Percentiles rank a stretch among this genome's conserved stretches.
Conservation (phyloP, 2,888 invertebrate species). For the Chloromyia formosa region DNA sequence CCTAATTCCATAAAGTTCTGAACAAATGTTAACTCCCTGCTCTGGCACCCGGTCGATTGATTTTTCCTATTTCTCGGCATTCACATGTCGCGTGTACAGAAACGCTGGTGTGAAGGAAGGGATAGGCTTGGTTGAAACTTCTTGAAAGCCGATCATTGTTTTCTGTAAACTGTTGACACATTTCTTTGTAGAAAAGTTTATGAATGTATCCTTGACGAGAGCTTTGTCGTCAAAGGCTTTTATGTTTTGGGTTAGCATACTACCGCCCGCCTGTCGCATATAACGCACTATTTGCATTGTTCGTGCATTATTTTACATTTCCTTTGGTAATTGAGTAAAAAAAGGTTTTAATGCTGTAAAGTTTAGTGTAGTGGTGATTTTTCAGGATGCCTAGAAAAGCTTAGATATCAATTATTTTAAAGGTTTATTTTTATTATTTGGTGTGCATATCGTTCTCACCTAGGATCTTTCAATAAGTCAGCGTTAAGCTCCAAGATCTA, state of each 20-base stretch:
- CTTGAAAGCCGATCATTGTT: constrained; percentile 1
- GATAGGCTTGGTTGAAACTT: background rate
- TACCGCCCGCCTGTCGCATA: no score
- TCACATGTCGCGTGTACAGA: background rate
- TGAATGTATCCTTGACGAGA: background rate
- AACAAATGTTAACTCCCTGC: background rate
- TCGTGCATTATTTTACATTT: no score
- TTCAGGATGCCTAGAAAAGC: no score
- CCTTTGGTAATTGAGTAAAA: no score
- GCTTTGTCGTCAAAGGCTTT: background rate
- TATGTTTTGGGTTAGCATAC: background rate
- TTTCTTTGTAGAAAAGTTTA: background rate
- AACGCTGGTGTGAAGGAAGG: background rate
- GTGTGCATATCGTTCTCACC: no score
- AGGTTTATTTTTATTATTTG: no score
- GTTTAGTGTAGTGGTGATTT: no score
- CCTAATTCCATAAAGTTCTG: constrained; percentile 12
- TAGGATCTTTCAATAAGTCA: no score
- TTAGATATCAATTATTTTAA: no score
- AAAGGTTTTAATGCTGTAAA: no score
- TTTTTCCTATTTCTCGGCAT: constrained; percentile 21
- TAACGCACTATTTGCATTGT: no score
- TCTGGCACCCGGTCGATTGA: constrained; percentile 7
- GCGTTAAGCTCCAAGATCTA: no score
- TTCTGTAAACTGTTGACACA: background rate